phyloP scores from a whole-genome alignment of 1,140 invertebrate species.

The Nomia melanderi region DNA sequence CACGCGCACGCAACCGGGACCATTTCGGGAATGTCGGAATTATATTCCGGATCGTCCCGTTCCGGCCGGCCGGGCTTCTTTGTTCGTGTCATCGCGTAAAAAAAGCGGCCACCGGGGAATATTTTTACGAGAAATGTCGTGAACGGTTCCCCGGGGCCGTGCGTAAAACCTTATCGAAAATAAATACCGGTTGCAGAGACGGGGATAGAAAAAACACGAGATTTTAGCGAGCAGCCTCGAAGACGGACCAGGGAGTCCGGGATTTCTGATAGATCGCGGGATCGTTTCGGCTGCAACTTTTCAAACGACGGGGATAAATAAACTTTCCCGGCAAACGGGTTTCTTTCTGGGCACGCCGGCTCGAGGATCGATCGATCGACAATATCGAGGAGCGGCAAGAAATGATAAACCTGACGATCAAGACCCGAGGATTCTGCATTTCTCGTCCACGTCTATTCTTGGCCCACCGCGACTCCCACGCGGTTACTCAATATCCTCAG shows the following conservation, averaged over 20 bases:
- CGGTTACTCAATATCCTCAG: slow-evolving; percentile 43
- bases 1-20: background rate
- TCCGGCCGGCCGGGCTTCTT: too few species aligned
- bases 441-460: slow-evolving; percentile 45
- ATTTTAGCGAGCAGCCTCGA: too few species aligned
- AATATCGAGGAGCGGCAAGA: background rate
- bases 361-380: background rate
- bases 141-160: background rate
- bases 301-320: background rate
- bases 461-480: slow-evolving; percentile 29
- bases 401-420: slow-evolving; percentile 17
- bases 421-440: slow-evolving; percentile 35
- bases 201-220: background rate
- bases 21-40: too few species aligned
- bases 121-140: background rate
- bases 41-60: background rate
- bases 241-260: background rate
- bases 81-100: background rate
- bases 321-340: background rate
- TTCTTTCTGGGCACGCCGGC: background rate
- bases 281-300: background rate
- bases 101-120: background rate
- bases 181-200: background rate
- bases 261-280: background rate
- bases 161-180: slow-evolving; percentile 4